Evolutionary conservation across 1,140 invertebrate genomes (phyloP), one percentile per base, ranked within the genome.

Genomic region (Hylaeus volcanicus): DNA sequence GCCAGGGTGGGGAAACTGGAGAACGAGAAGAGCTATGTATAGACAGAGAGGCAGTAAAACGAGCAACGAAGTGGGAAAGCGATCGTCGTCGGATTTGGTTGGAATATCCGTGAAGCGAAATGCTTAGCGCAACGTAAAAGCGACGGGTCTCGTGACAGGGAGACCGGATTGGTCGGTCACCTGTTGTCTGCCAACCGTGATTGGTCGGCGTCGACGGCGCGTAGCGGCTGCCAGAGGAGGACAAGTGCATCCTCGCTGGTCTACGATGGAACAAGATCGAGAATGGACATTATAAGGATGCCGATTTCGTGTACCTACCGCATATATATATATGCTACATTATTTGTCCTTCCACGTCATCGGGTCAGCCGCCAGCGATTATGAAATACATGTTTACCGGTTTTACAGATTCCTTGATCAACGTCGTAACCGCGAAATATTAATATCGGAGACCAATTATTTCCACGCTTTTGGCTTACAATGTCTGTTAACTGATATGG

Each of bases 151-250:
- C 77, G 82, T 64, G 85, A 74, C 63, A 63, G 53, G 43, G 71
- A 56, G 11, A 71, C 65, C 78, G 73, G 81, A 93, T 93, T 93
- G 92, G 92, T 79, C 86, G 85, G 61, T 90, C 92, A 93, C 91
- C 92, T 93, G 92, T 92, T 93, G 89, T 92, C 83, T 69, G 68
- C 55, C 68, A 39, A 26, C 61, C n/a, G 77, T 79, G 82, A 92
- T 92, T 93, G 92, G 91, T 60, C 84, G 76, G 64, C 63, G 81
- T 70, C 82, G 81, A 45, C 82, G 81, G 85, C 82, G 88, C 79
- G 85, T 88, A 89, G 89, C 88, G 79, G 75, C 66, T 74, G 81
- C 77, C 75, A 74, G 77, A 89, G 68, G 56, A 86, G 89, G 85
- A 88, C 86, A 90, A 89, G 86, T 90, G 88, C 85, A 85, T 72